A percentile compares a stretch with the other conserved stretches of the same genome.
Evolutionary conservation across 64 coral and sea anemone species (phyloP).

Genomic region (Montipora sp.): DNA sequence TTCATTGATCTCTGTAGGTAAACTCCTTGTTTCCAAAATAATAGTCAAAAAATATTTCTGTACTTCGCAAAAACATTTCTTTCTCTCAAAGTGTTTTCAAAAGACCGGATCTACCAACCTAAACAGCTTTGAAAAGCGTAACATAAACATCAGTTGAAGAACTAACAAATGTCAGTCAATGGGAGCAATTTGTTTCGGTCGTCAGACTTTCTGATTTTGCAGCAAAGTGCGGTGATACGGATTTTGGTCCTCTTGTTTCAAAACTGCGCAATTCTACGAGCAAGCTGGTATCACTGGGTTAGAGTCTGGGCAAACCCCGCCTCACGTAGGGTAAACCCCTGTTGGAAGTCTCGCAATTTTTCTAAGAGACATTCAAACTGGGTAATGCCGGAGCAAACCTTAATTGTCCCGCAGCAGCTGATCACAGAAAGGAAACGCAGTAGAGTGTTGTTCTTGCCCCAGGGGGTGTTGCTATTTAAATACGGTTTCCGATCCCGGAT

Average conservation of each 20-base stretch:
- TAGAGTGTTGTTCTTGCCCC: not conserved
- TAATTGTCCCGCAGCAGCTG: too few relatives aligned
- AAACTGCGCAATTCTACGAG: too few relatives aligned
- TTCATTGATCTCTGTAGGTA: not conserved
- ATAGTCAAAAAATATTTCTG: not conserved
- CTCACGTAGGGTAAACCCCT: slow-evolving; percentile 17
- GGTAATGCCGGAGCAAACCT: not conserved
- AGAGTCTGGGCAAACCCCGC: slow-evolving; percentile 38
- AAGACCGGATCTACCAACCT: not conserved
- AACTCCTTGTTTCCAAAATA: not conserved
- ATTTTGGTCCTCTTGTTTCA: too few relatives aligned
- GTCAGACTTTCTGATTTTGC: too few relatives aligned
- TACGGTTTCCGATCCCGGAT: too few relatives aligned
- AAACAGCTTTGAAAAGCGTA: not conserved
- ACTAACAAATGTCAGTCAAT: too few relatives aligned
- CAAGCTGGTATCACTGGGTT: not conserved
- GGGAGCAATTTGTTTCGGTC: too few relatives aligned
- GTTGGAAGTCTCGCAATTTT: not conserved
- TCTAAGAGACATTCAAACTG: not conserved
- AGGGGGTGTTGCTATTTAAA: not conserved
- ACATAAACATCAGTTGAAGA: too few relatives aligned
- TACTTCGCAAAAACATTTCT: not conserved
- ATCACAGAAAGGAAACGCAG: not conserved
- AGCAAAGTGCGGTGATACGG: too few relatives aligned
- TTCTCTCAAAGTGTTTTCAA: not conserved